Evolutionary conservation across 2,888 invertebrate genomes (phyloP), one percentile per base, ranked within the genome.

Genomic region (Cephus sareptanus): DNA sequence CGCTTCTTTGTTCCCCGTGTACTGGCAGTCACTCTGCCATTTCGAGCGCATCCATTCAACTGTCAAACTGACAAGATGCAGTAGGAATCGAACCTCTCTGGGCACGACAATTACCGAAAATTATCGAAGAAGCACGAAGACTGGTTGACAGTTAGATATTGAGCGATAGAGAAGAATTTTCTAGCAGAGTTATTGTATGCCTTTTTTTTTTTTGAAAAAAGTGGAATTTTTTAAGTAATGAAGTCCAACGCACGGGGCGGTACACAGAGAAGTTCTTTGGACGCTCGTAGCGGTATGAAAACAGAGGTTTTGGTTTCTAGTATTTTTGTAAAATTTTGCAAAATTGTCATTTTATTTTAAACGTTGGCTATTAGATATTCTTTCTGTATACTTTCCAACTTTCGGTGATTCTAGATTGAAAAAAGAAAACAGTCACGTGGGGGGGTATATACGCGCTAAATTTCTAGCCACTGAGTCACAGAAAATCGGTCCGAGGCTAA

Each of bases 11-110:
- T 40, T 30, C 56, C 33, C 4, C 56, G 23, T 15, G 23, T 56
- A 56, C 56, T 23, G 6, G 9, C 23, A 56, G 56, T 23, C 56
- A 9, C 23, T 23, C 56, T 56, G 56, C 33, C 23, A 13, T 12
- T 13, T 31, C 37, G 37, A 31, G 23, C 76, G 68, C 31, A 69
- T 1, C 76, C 35, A 34, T 79, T 80, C 82, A 81, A 78, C 78
- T 80, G 81, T 83, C 82, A 83, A 73, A 79, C 70, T 82, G 82
- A 81, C 81, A 82, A 73, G 80, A 75, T 75, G 75, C 56, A 37
- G 34, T 69, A 75, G 30, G 37, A 33, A 33, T 30, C 35, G 40
- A 76, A 78, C 56, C 34, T 33, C 71, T 78, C 76, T 78, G 76
- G 76, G 76, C 73, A 37, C 13, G 34, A 23, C 33, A 35, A 40